Evolutionary conservation across 2,888 invertebrate genomes (phyloP), one percentile per base, ranked within the genome.

Genomic region (Deilephila elpenor): DNA sequence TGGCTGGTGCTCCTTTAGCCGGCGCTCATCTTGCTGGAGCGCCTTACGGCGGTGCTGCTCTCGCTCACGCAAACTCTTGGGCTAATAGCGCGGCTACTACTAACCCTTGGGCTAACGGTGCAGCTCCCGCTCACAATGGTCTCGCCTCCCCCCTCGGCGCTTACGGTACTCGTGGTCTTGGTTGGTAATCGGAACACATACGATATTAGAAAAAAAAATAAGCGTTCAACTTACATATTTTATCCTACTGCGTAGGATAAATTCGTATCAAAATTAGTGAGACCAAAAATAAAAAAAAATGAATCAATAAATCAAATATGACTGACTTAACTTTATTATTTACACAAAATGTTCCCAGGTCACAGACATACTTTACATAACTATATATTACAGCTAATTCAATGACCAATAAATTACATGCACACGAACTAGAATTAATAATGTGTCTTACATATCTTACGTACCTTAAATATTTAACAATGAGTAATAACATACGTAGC

Each of bases 241-340:
- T 34, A 37, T 37, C 20, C 64, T 44, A 64, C 64, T 64, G 20
- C 44, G 64, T 44, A 64, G 37, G 64, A 44, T 20, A 20, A n/a
- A 44, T 32, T 32, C 5, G 8, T 76, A 74, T 75, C 81, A 79
- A 75, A 81, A 80, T 82, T 82, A 82, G 67, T 61, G 70, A 75
- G 82, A 11, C 44, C 11, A 44, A 44, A 32, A 32, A 1, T 32
- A 32, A 2, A 2, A 32, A 32, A 32, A 32, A 44, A 11, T 14
- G 11, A 14, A 44, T 44, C 11, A 44, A 14, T 44, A 44, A 44
- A 44, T 44, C 14, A 14, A 14, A 44, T 44, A 11, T 14, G 44
- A 44, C 44, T 44, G 44, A 44, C 44, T 44, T 44, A 3, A 44
- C 11, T 37, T 44, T 44, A 44, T 44, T 44, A 44, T 14, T 44